A percentile compares a stretch with the other conserved stretches of the same genome.
Conservation (phyloP, 2,888 invertebrate species). For the Folsomia manolachei region DNA sequence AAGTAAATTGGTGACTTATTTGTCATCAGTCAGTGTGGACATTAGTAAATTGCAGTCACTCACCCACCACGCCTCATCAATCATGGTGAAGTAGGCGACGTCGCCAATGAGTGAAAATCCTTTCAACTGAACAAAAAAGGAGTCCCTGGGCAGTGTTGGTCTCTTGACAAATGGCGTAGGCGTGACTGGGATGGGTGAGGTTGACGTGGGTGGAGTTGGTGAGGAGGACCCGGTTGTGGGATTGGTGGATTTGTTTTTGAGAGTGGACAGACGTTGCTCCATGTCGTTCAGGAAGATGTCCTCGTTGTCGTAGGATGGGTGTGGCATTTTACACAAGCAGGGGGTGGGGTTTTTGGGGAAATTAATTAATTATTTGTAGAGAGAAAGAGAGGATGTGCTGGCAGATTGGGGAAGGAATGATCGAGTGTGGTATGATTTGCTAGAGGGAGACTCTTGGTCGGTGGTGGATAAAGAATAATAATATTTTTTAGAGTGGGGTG, state of each 20-base stretch:
- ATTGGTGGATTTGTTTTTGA: no score
- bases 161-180: not conserved
- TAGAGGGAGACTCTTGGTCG: no score
- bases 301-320: no score
- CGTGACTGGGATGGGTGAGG: not conserved
- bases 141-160: not conserved
- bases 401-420: no score
- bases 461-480: no score
- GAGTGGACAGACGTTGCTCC: not conserved
- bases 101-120: not conserved
- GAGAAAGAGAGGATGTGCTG: no score
- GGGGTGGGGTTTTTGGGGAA: no score
- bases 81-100: not conserved
- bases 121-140: not conserved
- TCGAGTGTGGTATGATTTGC: no score
- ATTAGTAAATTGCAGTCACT: not conserved
- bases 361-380: no score
- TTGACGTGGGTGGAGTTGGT: not conserved
- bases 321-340: no score
- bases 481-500: no score
- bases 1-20: not conserved
- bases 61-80: not conserved
- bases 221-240: not conserved
- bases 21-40: not conserved
- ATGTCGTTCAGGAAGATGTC: not conserved